Base-by-base conservation (phyloP, 1,140 invertebrate genomes). In the Apocrypta bakeri region DNA sequence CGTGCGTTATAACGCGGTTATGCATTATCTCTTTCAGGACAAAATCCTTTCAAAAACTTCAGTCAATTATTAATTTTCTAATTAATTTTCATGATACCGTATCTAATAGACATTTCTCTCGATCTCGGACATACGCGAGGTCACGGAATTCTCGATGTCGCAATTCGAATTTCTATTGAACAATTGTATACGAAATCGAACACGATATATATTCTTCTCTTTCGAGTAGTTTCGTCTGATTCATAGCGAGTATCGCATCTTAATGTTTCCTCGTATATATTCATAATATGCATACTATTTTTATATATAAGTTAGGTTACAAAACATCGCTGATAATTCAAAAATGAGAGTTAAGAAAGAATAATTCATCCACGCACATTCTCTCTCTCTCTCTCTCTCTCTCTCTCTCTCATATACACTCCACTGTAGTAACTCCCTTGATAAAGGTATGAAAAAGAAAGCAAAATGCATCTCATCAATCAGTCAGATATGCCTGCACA, bases 11-110 rank as follows among this genome's bases (percentile, higher is more conserved):
- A 74, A 74, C 61, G 33, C 33, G 64, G 40, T 69, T 76, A 27
- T 25, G 64, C 63, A 56, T 76, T 82, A 73, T 82, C 72, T 73
- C 25, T 37, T 37, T 66, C 63, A n/a, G 21, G 12, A 48, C 56
- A 9, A 48, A 48, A 68, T 72, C 56, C 71, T 37, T 21, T 21
- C 48, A 7, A 56, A 17, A 21, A 56, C 8, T 31, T 8, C 61
- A 12, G 11, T 61, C 31, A 17, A 31, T 75, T 68, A 42, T 42
- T 27, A 75, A 81, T 81, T 64, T n/a, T 64, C 71, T n/a, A 74
- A 75, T 68, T 74, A 66, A 75, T 66, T 75, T 75, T 3, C 37
- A 48, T 12, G 21, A 42, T 8, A 11, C n/a, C 1, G 14, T 24
- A 9, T 24, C 11, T 74, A 25, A 66, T 37, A 2, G 33, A 37